phyloP scores from a whole-genome alignment of 2,797 vertebrate species.

The Alauda arvensis region DNA sequence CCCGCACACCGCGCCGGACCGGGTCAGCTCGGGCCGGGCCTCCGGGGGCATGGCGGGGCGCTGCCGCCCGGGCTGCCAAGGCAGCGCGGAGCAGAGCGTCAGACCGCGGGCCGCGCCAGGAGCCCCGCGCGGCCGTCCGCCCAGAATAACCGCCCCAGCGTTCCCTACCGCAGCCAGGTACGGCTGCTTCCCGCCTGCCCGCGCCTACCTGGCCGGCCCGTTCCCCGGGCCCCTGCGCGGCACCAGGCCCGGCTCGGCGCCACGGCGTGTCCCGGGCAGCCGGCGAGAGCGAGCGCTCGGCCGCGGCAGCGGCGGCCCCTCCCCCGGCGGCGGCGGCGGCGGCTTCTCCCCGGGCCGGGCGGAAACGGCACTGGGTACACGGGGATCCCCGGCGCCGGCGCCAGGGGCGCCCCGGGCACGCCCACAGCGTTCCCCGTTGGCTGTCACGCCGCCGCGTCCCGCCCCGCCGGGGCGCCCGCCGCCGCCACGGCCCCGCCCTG shows the following conservation, averaged over 20 bases:
- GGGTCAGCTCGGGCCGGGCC: not conserved
- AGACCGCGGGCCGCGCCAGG: no score
- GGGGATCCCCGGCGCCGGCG: slow-evolving; percentile 87
- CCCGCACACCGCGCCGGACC: not conserved
- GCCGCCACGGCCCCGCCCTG: not conserved
- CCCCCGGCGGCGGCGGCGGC: slow-evolving; percentile 81
- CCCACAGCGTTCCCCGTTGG: slow-evolving; percentile 47
- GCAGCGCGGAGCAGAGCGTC: not conserved
- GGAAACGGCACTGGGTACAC: slow-evolving; percentile 91
- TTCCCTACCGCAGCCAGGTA: not conserved
- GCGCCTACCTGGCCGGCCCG: slow-evolving; percentile 48
- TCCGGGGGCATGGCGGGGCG: not conserved
- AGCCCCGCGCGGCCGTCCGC: not conserved
- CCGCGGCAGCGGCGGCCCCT: slow-evolving; percentile 75
- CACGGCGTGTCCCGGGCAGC: slow-evolving; percentile 86
- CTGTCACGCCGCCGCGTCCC: not conserved
- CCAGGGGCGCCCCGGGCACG: slow-evolving; percentile 83
- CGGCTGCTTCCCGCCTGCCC: not conserved
- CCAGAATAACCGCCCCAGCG: not conserved
- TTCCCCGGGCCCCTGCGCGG: slow-evolving; percentile 37
- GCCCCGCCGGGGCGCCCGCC: not conserved
- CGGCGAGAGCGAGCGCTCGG: slow-evolving; percentile 22
- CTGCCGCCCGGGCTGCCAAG: not conserved
- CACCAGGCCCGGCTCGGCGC: slow-evolving; percentile 84
- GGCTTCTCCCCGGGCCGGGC: slow-evolving; percentile 78